Conservation (phyloP, 2,888 invertebrate genomes). For the Drosophila borealis region DNA sequence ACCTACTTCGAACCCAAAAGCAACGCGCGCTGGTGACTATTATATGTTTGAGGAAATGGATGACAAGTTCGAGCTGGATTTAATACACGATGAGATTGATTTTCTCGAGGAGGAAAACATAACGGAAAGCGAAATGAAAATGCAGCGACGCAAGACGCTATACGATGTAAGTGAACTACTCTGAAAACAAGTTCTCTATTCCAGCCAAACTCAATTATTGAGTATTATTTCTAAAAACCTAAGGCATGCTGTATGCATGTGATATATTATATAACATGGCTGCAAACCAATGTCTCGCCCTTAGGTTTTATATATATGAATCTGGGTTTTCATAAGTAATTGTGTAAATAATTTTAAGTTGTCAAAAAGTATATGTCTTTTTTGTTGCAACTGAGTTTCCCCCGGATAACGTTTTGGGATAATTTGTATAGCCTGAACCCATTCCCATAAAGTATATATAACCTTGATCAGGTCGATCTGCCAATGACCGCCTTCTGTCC, state of each 20-base stretch:
- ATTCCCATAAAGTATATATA: too few species aligned
- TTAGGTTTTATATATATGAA: neutral
- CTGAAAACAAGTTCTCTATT: neutral
- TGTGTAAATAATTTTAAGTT: too few species aligned
- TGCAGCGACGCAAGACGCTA: conserved; percentile 83
- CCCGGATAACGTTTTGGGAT: too few species aligned
- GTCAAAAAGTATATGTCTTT: too few species aligned
- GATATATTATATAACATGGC: conserved; percentile 4
- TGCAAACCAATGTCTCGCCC: neutral
- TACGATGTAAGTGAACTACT: conserved; percentile 80
- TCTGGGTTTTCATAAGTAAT: neutral
- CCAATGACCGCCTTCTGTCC: too few species aligned
- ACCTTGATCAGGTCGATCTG: too few species aligned
- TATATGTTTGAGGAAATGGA: conserved; percentile 99
- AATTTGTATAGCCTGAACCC: too few species aligned
- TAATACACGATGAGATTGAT: conserved; percentile 87
- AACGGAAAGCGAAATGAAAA: conserved; percentile 83
- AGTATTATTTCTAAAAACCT: neutral
- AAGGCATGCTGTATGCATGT: conserved; percentile 53
- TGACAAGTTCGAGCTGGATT: conserved; percentile 90
- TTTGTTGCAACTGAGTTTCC: too few species aligned
- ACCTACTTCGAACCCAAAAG: conserved; percentile 85
- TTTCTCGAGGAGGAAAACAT: conserved; percentile 82
- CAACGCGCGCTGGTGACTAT: conserved; percentile 98
- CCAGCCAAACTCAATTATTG: neutral